Base-by-base conservation (phyloP, 2,113 vertebrate genomes). In the Lontra canadensis region DNA sequence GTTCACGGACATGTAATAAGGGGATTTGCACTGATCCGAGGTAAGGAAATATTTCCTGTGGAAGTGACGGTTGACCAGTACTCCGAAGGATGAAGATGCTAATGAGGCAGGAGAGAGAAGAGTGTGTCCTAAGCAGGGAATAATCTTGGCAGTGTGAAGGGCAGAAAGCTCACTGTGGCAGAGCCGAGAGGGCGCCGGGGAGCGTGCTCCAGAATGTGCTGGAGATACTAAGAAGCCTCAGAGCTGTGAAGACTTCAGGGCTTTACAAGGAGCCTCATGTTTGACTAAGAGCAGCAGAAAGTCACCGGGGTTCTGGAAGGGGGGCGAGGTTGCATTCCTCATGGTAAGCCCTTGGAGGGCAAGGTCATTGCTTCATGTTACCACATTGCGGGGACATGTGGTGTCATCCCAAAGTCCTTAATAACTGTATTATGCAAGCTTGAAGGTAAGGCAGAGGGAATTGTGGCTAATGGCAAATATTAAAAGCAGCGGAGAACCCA, bases 11-110 rank as follows among this genome's bases (percentile, higher is more conserved):
- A 39, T 26, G 34, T 57, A 14, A 29, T 34, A 23, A 44, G 89
- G 69, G 39, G 6, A 49, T 89, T 82, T 47, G 55, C 65, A 15
- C 39, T 90, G 73, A 79, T 52, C 36, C 6, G 42, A 87, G 69
- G 55, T 23, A 25, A 93, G 59, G 81, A 93, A 86, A 39, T 57
- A 15, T 91, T 92, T 29, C 63, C 57, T 39, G 23, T 80, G 44
- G 69, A 74, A 74, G 14, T 61, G 49, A 76, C 47, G 74, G 26
- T 39, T 80, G 86, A 67, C 31, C 52, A 69, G 94, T 44, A 25
- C 15, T 12, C 55, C n/a, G 44, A 69, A 94, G 57, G 52, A 83
- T 61, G 34, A 49, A 49, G 55, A 79, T 47, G 17, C 55, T 83
- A 18, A 44, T 39, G 52, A 36, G 69, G 23, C 59, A 81, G 74